These are phyloP conservation scores for Papilio polyxenes DNA, from an alignment of 1,140 invertebrate genomes.

Conservation along the genomic window DNA sequence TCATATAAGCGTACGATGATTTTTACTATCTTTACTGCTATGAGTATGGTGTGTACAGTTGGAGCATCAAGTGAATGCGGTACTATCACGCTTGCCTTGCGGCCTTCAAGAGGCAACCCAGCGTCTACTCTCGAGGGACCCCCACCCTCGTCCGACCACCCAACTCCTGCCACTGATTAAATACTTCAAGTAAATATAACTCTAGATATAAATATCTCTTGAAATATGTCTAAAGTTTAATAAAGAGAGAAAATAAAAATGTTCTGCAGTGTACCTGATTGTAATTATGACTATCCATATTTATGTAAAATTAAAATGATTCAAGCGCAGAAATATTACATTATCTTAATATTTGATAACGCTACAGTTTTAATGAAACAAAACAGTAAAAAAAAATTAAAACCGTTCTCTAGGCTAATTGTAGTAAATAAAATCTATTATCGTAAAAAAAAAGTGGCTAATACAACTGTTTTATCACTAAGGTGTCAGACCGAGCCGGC, in stretches of 20 bases:
- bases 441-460: no score
- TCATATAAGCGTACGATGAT: no score
- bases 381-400: not conserved
- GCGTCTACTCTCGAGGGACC: slow-evolving; percentile 90
- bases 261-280: not conserved
- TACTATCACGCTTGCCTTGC: slow-evolving; percentile 89
- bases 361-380: not conserved
- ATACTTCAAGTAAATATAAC: slow-evolving; percentile 88
- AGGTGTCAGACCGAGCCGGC: slow-evolving; percentile 88
- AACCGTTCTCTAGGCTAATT: not conserved
- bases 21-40: not conserved
- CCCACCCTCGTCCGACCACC: slow-evolving; percentile 90
- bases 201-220: not conserved
- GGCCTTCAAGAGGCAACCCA: slow-evolving; percentile 93
- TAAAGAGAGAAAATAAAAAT: not conserved
- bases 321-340: not conserved
- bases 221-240: not conserved
- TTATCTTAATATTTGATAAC: not conserved
- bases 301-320: not conserved
- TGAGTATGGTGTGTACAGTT: slow-evolving; percentile 76
- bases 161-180: slow-evolving; percentile 93
- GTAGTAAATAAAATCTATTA: no score
- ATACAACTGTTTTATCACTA: slow-evolving; percentile 44
- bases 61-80: slow-evolving; percentile 88
- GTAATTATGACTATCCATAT: not conserved